Percentiles rank a stretch among this genome's conserved stretches.
phyloP scores from a whole-genome alignment of 1,140 invertebrate species.

The Doryteuthis pealeii region DNA sequence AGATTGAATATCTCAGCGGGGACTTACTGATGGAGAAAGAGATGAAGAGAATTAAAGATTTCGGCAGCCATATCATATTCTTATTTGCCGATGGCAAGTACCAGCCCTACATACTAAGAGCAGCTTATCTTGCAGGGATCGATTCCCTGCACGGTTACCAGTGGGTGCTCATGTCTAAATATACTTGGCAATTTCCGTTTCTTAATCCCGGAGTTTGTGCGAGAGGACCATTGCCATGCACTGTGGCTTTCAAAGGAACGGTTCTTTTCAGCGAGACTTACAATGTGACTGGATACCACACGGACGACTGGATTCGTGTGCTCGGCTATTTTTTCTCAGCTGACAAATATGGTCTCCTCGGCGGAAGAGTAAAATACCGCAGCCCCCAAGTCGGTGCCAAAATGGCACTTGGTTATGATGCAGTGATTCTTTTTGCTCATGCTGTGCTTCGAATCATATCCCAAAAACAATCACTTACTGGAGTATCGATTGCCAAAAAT shows the following conservation, averaged over 20 bases:
- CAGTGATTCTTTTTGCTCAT: not conserved
- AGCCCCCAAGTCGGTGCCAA: not conserved
- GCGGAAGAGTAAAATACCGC: not conserved
- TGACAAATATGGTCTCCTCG: not conserved
- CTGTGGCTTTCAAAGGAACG: constrained; percentile 16
- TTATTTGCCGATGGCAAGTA: not conserved
- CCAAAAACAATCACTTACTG: not conserved
- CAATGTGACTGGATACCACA: not conserved
- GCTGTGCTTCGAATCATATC: not conserved
- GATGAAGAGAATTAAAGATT: not conserved
- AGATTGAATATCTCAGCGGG: not conserved
- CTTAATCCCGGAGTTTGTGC: constrained; percentile 7
- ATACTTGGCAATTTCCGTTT: constrained; percentile 13
- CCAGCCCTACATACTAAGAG: not conserved
- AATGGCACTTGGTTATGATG: not conserved
- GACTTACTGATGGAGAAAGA: not conserved
- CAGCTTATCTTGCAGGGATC: not conserved
- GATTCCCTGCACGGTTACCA: constrained; percentile 21
- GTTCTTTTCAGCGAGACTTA: constrained; percentile 12
- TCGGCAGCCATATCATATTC: constrained; percentile 2
- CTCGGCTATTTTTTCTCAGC: not conserved
- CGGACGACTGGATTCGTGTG: constrained; percentile 10
- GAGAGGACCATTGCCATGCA: constrained; percentile 10
- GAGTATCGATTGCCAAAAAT: not conserved
- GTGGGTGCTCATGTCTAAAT: constrained; percentile 9